phyloP scores from a whole-genome alignment of 2,113 vertebrate species.

The Gadus chalcogrammus region DNA sequence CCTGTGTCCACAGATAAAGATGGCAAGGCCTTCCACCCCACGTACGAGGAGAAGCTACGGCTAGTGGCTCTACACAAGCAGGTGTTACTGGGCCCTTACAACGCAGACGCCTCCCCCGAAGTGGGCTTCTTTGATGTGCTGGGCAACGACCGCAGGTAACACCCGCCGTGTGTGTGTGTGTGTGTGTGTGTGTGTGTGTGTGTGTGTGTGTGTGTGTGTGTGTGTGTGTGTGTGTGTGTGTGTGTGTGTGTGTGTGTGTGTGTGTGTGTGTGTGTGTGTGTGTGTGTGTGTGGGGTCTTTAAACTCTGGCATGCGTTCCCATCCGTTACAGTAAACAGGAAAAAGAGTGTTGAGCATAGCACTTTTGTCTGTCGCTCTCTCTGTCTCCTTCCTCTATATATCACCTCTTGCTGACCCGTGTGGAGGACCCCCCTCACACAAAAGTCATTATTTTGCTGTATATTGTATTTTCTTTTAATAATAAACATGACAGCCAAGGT shows the following conservation, averaged over 20 bases:
- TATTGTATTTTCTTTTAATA: too few relatives aligned
- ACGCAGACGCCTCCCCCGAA: slow-evolving; percentile 92
- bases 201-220: not conserved
- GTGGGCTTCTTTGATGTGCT: slow-evolving; percentile 98
- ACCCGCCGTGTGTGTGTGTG: not conserved
- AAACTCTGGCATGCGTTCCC: not conserved
- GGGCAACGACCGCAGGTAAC: slow-evolving; percentile 95
- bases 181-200: not conserved
- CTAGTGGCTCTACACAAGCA: slow-evolving; percentile 95
- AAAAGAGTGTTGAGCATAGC: not conserved
- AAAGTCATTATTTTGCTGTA: too few relatives aligned
- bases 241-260: not conserved
- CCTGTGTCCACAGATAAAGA: slow-evolving; percentile 83
- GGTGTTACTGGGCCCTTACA: slow-evolving; percentile 89
- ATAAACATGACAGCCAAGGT: too few relatives aligned
- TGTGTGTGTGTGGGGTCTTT: slow-evolving; percentile 16
- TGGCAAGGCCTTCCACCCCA: slow-evolving; percentile 98
- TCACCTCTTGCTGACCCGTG: too few relatives aligned
- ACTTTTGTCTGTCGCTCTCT: not conserved
- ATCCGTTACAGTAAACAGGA: slow-evolving; percentile 13
- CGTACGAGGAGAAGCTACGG: slow-evolving; percentile 95
- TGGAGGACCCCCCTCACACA: too few relatives aligned
- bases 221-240: not conserved
- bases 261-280: not conserved
- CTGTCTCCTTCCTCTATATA: too few relatives aligned